Conservation (phyloP, 1,140 invertebrate species). For the Drosophila takahashii region DNA sequence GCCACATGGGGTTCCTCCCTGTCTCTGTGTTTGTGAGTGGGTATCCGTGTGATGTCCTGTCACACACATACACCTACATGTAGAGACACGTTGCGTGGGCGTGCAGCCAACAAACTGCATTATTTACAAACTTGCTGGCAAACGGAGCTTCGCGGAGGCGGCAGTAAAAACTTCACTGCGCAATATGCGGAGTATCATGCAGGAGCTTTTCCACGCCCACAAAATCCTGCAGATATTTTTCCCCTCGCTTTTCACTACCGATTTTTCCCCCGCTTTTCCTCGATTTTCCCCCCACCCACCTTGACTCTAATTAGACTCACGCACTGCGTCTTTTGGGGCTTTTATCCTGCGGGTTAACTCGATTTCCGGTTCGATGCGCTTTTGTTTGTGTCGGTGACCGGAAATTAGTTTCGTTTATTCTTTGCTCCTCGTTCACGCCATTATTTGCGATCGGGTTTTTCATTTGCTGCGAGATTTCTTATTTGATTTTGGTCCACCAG, state of each 20-base stretch:
- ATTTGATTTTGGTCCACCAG: constrained; percentile 46
- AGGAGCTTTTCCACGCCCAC: constrained; percentile 4
- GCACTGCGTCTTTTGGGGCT: constrained; percentile 41
- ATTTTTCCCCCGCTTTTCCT: too few species aligned
- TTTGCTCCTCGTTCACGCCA: constrained; percentile 40
- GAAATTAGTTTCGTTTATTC: constrained; percentile 80
- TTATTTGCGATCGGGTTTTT: constrained; percentile 19
- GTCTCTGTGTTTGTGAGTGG: neutral
- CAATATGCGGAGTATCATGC: constrained; percentile 34
- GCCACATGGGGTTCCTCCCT: constrained; percentile 40
- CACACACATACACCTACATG: neutral
- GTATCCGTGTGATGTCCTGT: neutral
- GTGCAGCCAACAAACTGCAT: constrained; percentile 53
- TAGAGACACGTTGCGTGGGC: constrained; percentile 10
- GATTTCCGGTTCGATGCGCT: constrained; percentile 70
- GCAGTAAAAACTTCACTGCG: constrained; percentile 49
- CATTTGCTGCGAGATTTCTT: constrained; percentile 11
- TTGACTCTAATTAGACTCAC: constrained; percentile 61
- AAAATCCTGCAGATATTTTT: constrained; percentile 12
- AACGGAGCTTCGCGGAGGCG: constrained; percentile 39
- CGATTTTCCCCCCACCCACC: neutral
- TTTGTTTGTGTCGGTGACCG: constrained; percentile 65
- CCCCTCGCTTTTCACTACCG: neutral
- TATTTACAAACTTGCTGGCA: constrained; percentile 72
- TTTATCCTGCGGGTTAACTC: constrained; percentile 64